Percentiles rank a stretch among this genome's conserved stretches.
Evolutionary conservation across 2,797 vertebrate species (phyloP).

Genomic region (Arrhamphus sclerolepis): DNA sequence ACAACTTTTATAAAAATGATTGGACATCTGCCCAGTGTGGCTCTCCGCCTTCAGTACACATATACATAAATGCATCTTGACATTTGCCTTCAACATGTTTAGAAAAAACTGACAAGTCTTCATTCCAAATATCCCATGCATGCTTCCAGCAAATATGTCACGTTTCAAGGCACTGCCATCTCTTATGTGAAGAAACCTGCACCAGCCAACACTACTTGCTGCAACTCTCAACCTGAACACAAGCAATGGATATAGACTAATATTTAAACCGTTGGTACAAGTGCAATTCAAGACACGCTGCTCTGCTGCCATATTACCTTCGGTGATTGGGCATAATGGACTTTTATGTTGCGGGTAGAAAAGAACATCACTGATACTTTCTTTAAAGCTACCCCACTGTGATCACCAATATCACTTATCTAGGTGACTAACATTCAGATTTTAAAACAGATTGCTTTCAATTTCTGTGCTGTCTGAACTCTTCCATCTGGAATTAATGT

Average conservation of each 20-base stretch:
- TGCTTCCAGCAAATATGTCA: conserved; percentile 2
- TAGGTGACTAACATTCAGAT: background rate
- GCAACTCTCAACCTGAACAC: conserved; percentile 14
- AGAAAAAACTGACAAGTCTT: background rate
- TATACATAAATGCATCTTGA: background rate
- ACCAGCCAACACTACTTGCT: background rate
- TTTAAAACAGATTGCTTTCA: background rate
- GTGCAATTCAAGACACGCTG: conserved; percentile 6
- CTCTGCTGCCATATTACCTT: conserved; percentile 8
- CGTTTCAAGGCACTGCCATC: too few species aligned
- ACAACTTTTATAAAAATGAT: conserved; percentile 27
- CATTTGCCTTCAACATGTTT: background rate
- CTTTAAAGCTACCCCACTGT: background rate
- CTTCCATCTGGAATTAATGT: background rate
- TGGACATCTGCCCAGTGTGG: conserved; percentile 3
- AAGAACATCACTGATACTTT: background rate
- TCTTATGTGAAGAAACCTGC: background rate
- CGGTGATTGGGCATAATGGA: background rate
- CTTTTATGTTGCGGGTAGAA: background rate
- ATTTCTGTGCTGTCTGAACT: background rate
- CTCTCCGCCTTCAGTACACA: background rate
- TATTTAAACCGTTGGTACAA: conserved; percentile 7
- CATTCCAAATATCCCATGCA: background rate
- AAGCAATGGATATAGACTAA: background rate
- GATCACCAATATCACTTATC: background rate